phyloP scores from a whole-genome alignment of 2,797 vertebrate genomes.

The Cynopterus sphinx region DNA sequence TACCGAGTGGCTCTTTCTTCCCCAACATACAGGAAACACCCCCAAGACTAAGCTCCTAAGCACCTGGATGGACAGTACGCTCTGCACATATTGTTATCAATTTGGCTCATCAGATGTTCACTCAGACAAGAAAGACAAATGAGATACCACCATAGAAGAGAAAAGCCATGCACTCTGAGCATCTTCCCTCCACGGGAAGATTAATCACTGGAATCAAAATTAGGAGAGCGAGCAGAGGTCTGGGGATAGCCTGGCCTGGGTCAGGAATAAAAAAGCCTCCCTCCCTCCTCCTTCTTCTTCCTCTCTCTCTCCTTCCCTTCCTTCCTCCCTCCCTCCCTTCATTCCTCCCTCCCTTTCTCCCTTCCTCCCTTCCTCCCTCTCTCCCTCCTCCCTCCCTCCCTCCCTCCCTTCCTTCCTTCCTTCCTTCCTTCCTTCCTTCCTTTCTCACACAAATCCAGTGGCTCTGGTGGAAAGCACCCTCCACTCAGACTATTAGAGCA shows the following conservation, averaged over 20 bases:
- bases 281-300: background rate
- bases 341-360: accelerated
- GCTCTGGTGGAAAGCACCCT: background rate
- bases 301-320: accelerated
- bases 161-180: constrained; percentile 53
- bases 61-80: background rate
- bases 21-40: background rate
- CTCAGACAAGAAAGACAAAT: constrained; percentile 74
- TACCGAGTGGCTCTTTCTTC: background rate
- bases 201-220: constrained; percentile 61
- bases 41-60: background rate
- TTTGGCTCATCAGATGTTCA: constrained; percentile 79
- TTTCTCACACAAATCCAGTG: background rate
- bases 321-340: accelerated
- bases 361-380: accelerated
- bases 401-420: accelerated
- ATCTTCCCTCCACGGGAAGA: background rate
- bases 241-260: background rate
- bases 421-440: background rate
- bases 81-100: constrained; percentile 45
- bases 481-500: background rate
- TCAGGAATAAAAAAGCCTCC: background rate
- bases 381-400: accelerated
- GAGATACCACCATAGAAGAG: constrained; percentile 14
- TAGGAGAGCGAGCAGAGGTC: background rate